A percentile compares a stretch with the other conserved stretches of the same genome.
Conservation (phyloP, 2,888 invertebrate genomes). For the Spisula subtruncata region DNA sequence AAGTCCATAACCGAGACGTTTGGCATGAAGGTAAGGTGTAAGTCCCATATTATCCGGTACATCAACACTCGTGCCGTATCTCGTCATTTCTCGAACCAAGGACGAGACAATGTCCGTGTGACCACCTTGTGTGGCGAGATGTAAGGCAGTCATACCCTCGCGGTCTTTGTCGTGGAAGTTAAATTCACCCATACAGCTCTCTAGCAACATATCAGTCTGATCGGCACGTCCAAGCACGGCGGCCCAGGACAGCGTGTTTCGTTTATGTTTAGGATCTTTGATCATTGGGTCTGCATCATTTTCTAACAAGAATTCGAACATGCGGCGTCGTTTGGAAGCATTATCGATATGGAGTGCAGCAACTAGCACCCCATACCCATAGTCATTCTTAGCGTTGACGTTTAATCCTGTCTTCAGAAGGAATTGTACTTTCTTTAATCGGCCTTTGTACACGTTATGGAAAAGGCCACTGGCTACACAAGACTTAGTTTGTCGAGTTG, state of each 20-base stretch:
- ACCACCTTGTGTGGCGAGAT: constrained; percentile 82
- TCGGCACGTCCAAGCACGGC: constrained; percentile 76
- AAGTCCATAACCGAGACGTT: constrained; percentile 79
- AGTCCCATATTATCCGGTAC: constrained; percentile 82
- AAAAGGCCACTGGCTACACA: constrained; percentile 76
- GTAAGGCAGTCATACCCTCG: constrained; percentile 83
- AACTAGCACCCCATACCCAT: constrained; percentile 81
- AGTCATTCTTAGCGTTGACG: constrained; percentile 79
- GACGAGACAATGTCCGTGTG: constrained; percentile 75
- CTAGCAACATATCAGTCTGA: constrained; percentile 77
- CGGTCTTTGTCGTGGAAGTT: constrained; percentile 80
- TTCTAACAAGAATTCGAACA: constrained; percentile 81
- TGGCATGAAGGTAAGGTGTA: constrained; percentile 84
- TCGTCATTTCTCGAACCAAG: constrained; percentile 77
- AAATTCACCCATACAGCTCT: constrained; percentile 81
- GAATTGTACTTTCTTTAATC: constrained; percentile 76
- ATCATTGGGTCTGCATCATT: constrained; percentile 77
- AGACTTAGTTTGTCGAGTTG: constrained; percentile 62
- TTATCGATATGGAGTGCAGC: constrained; percentile 82
- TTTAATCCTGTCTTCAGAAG: constrained; percentile 79
- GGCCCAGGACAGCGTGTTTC: constrained; percentile 82
- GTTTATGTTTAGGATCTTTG: constrained; percentile 74
- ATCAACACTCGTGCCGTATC: constrained; percentile 83
- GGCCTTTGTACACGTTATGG: constrained; percentile 76
- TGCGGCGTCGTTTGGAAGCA: constrained; percentile 74